Evolutionary conservation across 2,888 invertebrate genomes (phyloP), one percentile per base, ranked within the genome.

Genomic region (Stenchaetothrips biformis): DNA sequence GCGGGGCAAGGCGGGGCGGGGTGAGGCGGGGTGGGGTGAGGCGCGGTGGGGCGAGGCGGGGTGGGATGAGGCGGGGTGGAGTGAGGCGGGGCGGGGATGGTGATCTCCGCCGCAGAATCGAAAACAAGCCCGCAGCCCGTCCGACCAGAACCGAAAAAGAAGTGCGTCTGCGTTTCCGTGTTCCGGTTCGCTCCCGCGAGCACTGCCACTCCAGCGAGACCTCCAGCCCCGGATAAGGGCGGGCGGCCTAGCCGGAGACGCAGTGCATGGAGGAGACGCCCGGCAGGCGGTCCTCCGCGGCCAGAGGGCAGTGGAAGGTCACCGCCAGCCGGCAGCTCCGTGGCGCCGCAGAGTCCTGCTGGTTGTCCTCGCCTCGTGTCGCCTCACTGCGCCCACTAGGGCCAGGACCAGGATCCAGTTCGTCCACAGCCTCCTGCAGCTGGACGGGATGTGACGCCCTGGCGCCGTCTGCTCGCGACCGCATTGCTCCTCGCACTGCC

Each of bases 271-370:
- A 7, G 21, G 67, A 18, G 3, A 67, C 67, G 8, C n/a, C n/a
- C n/a, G 67, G 67, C 67, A 67, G 67, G 9, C 67, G 67, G 67
- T 67, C 21, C 67, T 67, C 67, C n/a, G 21, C 67, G 4, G 67
- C 67, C 67, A 67, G 67, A 9, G 67, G 67, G 67, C 67, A n/a
- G 67, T 67, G 67, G 21, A 67, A 67, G 67, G 67, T 21, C n/a
- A 67, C 21, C 67, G 9, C 21, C 67, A 67, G 67, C 6, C n/a
- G 7, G 67, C n/a, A 67, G 67, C 21, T 67, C n/a, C n/a, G 67
- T 6, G 67, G 67, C 21, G 67, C 37, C 37, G n/a, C n/a, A n/a
- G n/a, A n/a, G n/a, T 37, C 37, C 2, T 37, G 2, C 37, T 37
- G 37, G 37, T 1, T 2, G 37, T 37, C 37, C 37, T 37, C 37